A percentile compares a stretch with the other conserved stretches of the same genome.
Evolutionary conservation across 2,888 invertebrate genomes (phyloP).

Genomic region (Dicroscelio sp.): DNA sequence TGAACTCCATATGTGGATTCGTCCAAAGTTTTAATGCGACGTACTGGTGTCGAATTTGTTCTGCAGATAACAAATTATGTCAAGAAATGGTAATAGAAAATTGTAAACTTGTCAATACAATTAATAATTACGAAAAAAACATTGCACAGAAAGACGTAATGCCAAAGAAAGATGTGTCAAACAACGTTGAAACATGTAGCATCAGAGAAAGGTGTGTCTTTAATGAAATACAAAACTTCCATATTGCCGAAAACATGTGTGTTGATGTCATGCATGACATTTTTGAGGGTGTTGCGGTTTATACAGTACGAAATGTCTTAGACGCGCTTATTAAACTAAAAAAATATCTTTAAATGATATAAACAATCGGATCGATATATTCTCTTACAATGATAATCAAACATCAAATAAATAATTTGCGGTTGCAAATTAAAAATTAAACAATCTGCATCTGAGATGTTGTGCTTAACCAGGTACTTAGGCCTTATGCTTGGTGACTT

Average conservation of each 20-base stretch:
- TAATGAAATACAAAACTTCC: conserved; percentile 61
- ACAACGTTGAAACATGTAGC: conserved; percentile 37
- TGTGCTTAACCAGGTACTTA: conserved; percentile 14
- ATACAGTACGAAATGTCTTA: conserved; percentile 47
- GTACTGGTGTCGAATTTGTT: conserved; percentile 54
- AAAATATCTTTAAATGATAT: not conserved
- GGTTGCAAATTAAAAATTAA: conserved; percentile 11
- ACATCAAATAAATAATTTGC: not conserved
- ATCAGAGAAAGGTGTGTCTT: conserved; percentile 40
- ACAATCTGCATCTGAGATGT: conserved; percentile 18
- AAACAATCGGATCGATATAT: conserved; percentile 55
- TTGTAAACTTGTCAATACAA: conserved; percentile 18
- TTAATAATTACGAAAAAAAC: conserved; percentile 50
- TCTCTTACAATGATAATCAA: conserved; percentile 53
- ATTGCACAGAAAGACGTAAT: conserved; percentile 44
- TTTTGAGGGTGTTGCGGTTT: conserved; percentile 58
- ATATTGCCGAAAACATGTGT: conserved; percentile 62
- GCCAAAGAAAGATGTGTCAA: conserved; percentile 14
- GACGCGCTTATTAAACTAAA: conserved; percentile 49
- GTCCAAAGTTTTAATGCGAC: conserved; percentile 29
- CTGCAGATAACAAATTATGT: conserved; percentile 54
- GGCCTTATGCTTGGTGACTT: conserved; percentile 11
- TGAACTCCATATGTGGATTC: conserved; percentile 48
- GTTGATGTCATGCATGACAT: conserved; percentile 65
- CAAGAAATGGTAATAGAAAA: conserved; percentile 74